Base-by-base conservation (phyloP, 2,113 vertebrate species). In the Megalops atlanticus region DNA sequence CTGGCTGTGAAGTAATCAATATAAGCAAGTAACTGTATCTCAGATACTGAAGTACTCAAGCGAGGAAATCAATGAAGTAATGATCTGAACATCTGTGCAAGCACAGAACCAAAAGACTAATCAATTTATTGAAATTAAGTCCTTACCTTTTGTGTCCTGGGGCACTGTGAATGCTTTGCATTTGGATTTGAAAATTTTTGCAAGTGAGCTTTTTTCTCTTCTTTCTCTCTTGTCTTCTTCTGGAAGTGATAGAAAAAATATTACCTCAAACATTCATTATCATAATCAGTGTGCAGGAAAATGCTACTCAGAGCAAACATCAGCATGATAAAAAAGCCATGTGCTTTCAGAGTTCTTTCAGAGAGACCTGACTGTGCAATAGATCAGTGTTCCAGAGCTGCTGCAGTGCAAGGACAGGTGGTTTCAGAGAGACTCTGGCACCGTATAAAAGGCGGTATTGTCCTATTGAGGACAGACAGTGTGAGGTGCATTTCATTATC, bases 131-230 rank as follows among this genome's bases (percentile, higher is more conserved):
- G 10, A 58, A 16, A 5, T 64, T 31, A 10, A 68, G 21, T n/a
- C 24, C 49, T 74, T 86, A 91, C 89, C 89, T 78, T 81, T 84
- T 49, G 70, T 16, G 0, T 87, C 64, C 40, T 70, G 15, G 24
- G 77, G 74, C 33, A 82, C 6, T 38, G 80, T 86, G 72, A 87
- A 89, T 76, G 70, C 85, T 35, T 87, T 90, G 72, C n/a, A 86
- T 74, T 91, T 91, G 10, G 77, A 39, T 83, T 72, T 88, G 76
- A 91, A 87, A 1, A 90, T 77, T 41, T 90, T 89, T 72, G 78
- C 52, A 83, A 90, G 64, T 7, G 84, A 16, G 16, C 84, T 41
- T 84, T 87, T 89, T 14, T 80, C 4, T 43, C n/a, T 87, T 87
- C 73, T 73, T 80, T 54, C 87, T 89, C 0, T 84, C 86, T 90